Percentiles rank a stretch among this genome's conserved stretches.
phyloP scores from a whole-genome alignment of 2,797 vertebrate species.

The Rhinophrynus dorsalis region DNA sequence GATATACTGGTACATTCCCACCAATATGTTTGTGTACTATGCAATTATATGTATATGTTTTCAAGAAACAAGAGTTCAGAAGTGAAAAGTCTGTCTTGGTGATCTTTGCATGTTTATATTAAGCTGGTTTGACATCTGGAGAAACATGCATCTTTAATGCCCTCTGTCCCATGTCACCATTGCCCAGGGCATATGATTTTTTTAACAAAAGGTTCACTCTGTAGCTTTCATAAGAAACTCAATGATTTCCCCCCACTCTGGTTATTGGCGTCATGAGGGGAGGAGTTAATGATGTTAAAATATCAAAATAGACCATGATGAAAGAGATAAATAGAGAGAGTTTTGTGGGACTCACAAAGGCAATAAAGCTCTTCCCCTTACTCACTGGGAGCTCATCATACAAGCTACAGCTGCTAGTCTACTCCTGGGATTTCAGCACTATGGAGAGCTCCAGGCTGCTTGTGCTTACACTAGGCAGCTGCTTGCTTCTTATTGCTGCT shows the following conservation, averaged over 20 bases:
- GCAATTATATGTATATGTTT: too few species aligned
- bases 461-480: constrained; percentile 64
- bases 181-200: constrained; percentile 28
- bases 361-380: neutral
- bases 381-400: neutral
- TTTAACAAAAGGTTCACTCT: constrained; percentile 19
- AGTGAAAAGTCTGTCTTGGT: neutral
- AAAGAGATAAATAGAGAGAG: constrained; percentile 42
- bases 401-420: neutral
- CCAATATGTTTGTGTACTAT: too few species aligned
- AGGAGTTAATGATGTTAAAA: constrained; percentile 32
- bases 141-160: constrained; percentile 30
- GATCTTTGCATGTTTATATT: neutral
- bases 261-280: constrained; percentile 37
- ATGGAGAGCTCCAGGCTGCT: constrained; percentile 70
- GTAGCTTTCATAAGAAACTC: constrained; percentile 12
- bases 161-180: constrained; percentile 21
- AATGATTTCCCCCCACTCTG: constrained; percentile 38
- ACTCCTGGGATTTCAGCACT: constrained; percentile 52
- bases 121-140: neutral
- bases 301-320: neutral
- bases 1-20: too few species aligned
- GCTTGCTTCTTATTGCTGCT: constrained; percentile 57
- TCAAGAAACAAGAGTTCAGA: too few species aligned
- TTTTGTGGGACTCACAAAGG: neutral